A percentile compares a stretch with the other conserved stretches of the same genome.
Conservation (phyloP, 2,113 vertebrate genomes). For the Cochlearius cochlearius region DNA sequence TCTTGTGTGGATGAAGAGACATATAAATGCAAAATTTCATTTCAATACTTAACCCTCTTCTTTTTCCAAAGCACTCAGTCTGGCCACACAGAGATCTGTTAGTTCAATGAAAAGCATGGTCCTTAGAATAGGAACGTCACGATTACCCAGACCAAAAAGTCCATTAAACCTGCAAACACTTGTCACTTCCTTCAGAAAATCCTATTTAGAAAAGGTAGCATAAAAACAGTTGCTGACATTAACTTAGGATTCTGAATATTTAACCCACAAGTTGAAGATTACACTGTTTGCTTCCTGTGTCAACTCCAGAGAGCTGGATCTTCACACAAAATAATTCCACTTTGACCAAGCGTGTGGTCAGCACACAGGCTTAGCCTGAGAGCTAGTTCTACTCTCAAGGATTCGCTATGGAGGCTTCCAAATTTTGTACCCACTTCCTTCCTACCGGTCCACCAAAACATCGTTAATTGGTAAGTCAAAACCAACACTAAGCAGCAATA, state of each 20-base stretch:
- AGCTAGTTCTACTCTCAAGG: not conserved
- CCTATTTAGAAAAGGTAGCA: not conserved
- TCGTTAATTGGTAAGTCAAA: not conserved
- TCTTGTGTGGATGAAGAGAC: constrained; percentile 8
- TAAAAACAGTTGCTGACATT: not conserved
- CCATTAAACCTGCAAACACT: not conserved
- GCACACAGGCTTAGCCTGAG: not conserved
- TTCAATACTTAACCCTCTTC: constrained; percentile 38
- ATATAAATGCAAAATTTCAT: not conserved
- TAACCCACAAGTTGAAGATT: not conserved
- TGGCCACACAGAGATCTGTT: constrained; percentile 47
- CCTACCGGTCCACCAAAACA: not conserved
- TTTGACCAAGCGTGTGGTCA: fast-evolving
- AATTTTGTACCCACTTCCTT: not conserved
- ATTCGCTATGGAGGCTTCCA: not conserved
- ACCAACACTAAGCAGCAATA: not conserved
- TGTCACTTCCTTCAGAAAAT: not conserved
- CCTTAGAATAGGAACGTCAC: not conserved
- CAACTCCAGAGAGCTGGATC: not conserved
- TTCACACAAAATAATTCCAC: not conserved
- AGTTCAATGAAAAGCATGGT: constrained; percentile 27
- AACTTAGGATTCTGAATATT: not conserved
- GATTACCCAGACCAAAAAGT: not conserved
- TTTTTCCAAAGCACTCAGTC: constrained; percentile 43
- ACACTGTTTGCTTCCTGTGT: not conserved